phyloP scores from a whole-genome alignment of 2,113 vertebrate genomes.

The Bufo gargarizans region DNA sequence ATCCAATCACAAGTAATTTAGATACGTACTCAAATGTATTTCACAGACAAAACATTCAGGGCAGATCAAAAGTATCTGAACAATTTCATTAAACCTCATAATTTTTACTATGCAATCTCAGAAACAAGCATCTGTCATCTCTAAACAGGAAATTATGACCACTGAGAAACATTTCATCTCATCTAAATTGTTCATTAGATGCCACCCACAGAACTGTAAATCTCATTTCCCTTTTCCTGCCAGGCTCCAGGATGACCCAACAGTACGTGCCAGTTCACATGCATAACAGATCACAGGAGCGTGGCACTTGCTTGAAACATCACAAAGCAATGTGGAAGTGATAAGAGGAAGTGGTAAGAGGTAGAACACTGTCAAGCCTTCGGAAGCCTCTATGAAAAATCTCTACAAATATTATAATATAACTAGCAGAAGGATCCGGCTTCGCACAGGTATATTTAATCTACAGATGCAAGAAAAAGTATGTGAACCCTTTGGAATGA shows the following conservation, averaged over 20 bases:
- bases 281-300: neutral
- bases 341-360: neutral
- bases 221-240: conserved; percentile 54
- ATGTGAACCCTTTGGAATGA: too few species aligned
- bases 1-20: neutral
- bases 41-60: neutral
- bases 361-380: neutral
- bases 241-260: conserved; percentile 48
- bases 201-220: conserved; percentile 12
- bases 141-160: conserved; percentile 16
- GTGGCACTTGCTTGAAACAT: conserved; percentile 16
- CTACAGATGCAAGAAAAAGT: too few species aligned
- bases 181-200: conserved; percentile 22
- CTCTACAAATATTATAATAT: neutral
- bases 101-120: neutral
- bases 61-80: conserved; percentile 11
- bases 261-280: conserved; percentile 48
- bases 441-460: too few species aligned
- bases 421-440: too few species aligned
- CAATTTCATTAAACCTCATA: conserved; percentile 18
- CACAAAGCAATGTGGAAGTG: neutral
- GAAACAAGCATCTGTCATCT: conserved; percentile 15
- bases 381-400: neutral
- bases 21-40: neutral
- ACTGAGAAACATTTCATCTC: conserved; percentile 23